Conservation (phyloP, 2,888 invertebrate species). For the Chymomyza caudatula region DNA sequence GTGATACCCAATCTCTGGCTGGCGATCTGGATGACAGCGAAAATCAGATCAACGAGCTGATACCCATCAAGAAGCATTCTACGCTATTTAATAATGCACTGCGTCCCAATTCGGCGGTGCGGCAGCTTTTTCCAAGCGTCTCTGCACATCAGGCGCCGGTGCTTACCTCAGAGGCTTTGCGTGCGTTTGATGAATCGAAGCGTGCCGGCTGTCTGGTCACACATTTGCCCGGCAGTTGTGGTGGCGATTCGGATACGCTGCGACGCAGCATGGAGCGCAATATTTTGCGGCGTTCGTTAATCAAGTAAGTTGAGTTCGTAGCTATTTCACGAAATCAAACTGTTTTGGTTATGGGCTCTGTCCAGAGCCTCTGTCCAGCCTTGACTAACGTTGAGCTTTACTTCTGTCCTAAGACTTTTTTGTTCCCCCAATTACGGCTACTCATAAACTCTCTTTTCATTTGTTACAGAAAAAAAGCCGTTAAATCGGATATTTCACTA, state of each 20-base stretch:
- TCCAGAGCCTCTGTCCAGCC: too few relatives aligned
- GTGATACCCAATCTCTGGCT: constrained; percentile 61
- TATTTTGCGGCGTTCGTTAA: constrained; percentile 87
- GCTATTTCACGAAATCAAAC: not conserved
- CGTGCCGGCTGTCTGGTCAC: constrained; percentile 79
- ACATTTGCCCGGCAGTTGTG: constrained; percentile 71
- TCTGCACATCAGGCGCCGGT: constrained; percentile 81
- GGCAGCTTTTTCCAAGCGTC: constrained; percentile 88
- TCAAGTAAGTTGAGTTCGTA: constrained; percentile 81
- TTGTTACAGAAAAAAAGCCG: constrained; percentile 74
- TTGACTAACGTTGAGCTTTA: too few relatives aligned
- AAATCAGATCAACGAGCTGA: constrained; percentile 76
- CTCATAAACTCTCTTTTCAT: not conserved
- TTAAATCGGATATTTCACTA: constrained; percentile 84
- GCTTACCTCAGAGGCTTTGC: constrained; percentile 87
- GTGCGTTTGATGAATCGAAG: constrained; percentile 84
- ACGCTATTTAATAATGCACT: constrained; percentile 77
- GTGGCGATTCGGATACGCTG: constrained; percentile 83
- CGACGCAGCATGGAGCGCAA: constrained; percentile 90
- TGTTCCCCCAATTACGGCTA: too few relatives aligned
- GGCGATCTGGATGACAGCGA: constrained; percentile 72
- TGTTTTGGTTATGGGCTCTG: too few relatives aligned
- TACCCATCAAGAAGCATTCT: constrained; percentile 78
- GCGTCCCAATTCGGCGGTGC: constrained; percentile 87
- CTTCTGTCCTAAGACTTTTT: too few relatives aligned